Evolutionary conservation across 2,888 invertebrate genomes (phyloP), one percentile per base, ranked within the genome.

Genomic region (Polydrusus tereticollis): DNA sequence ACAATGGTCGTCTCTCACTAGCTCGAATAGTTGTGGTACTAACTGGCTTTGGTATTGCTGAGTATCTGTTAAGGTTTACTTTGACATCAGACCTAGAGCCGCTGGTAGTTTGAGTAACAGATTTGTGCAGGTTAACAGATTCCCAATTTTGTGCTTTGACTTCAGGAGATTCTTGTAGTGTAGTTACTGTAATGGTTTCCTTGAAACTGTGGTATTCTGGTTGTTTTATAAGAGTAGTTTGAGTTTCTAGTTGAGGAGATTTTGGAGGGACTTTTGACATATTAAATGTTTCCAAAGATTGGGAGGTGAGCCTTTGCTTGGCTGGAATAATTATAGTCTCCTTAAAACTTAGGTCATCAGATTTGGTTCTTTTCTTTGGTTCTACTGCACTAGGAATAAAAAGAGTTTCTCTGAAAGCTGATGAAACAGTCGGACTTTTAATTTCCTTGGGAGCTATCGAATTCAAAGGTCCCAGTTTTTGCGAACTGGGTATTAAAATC

Each of bases 341-440:
- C 50, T 47, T 63, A 50, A 47, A 47, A 47, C 29, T 14, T 18
- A 29, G 7, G 10, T 55, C 29, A 18, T 18, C 16, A 8, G 29
- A 7, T 41, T 41, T 12, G 0, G 10, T 47, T 0, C 21, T 21
- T n/a, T 23, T 10, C 7, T 29, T 16, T 16, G 52, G 1, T 55
- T 55, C 18, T 10, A 55, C 66, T 29, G 23, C 10, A 38, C 29
- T 26, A 12, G 71, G 16, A 45, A 66, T 41, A 43, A 66, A 65
- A 8, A 71, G 26, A 7, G 16, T 71, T 60, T 71, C 65, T 33
- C 16, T 55, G 43, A 47, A 55, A 26, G 26, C 14, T 50, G 26
- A 14, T 16, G 29, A 14, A 16, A 8, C 14, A 26, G 12, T 16
- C 7, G 29, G 29, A 12, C 16, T 29, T 55, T 29, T 26, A 29